Conservation (phyloP, 2,888 invertebrate genomes). For the Conops quadrifasciatus region DNA sequence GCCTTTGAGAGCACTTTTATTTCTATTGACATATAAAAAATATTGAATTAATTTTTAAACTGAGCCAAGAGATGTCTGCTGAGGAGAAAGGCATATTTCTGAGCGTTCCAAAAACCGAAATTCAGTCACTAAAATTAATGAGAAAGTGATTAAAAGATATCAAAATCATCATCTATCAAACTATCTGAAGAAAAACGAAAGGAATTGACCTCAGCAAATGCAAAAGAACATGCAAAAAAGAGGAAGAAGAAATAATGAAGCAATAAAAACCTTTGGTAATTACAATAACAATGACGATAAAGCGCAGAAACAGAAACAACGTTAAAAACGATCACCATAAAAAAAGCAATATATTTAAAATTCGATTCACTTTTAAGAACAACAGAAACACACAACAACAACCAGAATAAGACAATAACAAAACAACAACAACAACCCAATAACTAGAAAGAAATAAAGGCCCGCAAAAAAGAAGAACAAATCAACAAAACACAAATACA, state of each 20-base stretch:
- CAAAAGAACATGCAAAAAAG: background rate
- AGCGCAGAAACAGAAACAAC: background rate
- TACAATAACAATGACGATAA: background rate
- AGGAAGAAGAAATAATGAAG: background rate
- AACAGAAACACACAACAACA: background rate
- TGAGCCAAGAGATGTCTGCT: no score
- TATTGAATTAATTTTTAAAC: no score
- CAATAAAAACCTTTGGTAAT: conserved; percentile 21
- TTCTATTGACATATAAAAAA: no score
- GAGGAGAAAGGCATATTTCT: no score
- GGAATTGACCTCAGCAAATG: background rate
- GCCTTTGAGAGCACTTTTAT: no score
- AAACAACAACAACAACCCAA: conserved; percentile 3
- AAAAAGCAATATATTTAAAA: background rate
- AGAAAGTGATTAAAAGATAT: no score
- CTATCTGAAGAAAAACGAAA: background rate
- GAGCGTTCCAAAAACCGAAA: no score
- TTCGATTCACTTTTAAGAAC: background rate
- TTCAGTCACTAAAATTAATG: no score
- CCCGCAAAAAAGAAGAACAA: background rate
- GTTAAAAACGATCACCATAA: background rate
- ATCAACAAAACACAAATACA: background rate
- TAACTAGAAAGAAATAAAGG: background rate
- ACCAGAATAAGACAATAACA: conserved; percentile 18
- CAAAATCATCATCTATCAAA: background rate